Conservation (phyloP, 1,140 invertebrate species). For the Tribolium madens region DNA sequence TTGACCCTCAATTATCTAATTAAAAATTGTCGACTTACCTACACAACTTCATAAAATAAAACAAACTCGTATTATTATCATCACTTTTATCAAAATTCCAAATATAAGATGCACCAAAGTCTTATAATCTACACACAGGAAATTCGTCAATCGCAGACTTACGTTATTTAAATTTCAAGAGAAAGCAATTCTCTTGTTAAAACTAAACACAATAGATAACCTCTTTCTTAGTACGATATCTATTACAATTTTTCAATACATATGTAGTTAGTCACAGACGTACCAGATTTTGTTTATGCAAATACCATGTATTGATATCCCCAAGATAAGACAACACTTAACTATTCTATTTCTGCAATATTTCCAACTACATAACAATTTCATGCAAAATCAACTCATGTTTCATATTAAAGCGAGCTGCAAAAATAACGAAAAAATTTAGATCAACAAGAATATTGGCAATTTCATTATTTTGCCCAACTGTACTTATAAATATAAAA, state of each 20-base stretch:
- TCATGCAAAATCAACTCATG: background rate
- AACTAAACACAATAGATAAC: background rate
- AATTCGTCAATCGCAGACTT: background rate
- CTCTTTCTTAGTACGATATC: background rate
- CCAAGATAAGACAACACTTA: background rate
- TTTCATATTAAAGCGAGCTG: too few species aligned
- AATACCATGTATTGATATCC: background rate
- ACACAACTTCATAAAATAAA: background rate
- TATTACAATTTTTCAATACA: background rate
- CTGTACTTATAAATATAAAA: background rate
- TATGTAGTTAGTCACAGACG: background rate
- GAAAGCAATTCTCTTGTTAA: background rate
- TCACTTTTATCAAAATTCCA: background rate
- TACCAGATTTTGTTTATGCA: background rate
- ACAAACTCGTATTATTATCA: background rate
- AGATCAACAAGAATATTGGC: too few species aligned
- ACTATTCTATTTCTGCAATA: background rate
- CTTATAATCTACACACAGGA: background rate
- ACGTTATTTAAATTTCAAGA: background rate
- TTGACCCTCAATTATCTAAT: slow-evolving; percentile 28
- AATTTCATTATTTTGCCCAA: too few species aligned
- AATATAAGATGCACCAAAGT: background rate
- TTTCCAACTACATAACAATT: background rate
- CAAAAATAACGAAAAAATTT: too few species aligned
- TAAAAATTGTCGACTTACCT: background rate